Base-by-base conservation (phyloP, 2,113 vertebrate genomes). In the Vidua macroura region DNA sequence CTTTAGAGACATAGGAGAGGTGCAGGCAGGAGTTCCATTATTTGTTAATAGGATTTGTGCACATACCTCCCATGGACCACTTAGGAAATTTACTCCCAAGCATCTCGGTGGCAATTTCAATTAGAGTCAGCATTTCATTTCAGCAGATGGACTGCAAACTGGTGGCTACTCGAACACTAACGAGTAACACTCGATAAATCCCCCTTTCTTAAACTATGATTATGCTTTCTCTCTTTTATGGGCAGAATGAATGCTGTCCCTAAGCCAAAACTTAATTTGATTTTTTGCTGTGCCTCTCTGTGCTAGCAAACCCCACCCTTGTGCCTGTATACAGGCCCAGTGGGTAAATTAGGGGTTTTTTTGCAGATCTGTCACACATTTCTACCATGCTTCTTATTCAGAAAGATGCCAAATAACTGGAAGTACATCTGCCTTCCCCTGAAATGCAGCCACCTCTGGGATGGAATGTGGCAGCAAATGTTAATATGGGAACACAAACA, bases 21-120 rank as follows among this genome's bases (percentile, higher is more conserved):
- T 79, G 67, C 21, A 76, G 63, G 84, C 70, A 83, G 53, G 96
- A 97, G 96, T 96, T 88, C 84, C 43, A 92, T 89, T 89, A 90
- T 85, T 94, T 96, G 55, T 84, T 97, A 97, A 97, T 89, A 96
- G 96, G 81, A 97, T 96, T 95, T 96, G 77, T 82, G 79, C 78
- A 70, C n/a, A 49, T 75, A 86, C 52, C 83, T 97, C 88, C 89
- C 85, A 86, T 4, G 4, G 44, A 91, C 60, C 92, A 84, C 92
- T 95, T 83, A 95, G 70, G 92, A 96, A 95, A 92, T 96, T 92
- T 95, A 94, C 78, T 95, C 89, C 55, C 70, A 53, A 93, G 35
- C 67, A 95, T 85, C 93, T 95, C 2, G 1, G 59, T 95, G 90
- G 94, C 90, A 96, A 70, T 96, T 96, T 96, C 82, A 79, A 93